Conservation (phyloP, 1,140 invertebrate genomes). For the Streblospio benedicti region DNA sequence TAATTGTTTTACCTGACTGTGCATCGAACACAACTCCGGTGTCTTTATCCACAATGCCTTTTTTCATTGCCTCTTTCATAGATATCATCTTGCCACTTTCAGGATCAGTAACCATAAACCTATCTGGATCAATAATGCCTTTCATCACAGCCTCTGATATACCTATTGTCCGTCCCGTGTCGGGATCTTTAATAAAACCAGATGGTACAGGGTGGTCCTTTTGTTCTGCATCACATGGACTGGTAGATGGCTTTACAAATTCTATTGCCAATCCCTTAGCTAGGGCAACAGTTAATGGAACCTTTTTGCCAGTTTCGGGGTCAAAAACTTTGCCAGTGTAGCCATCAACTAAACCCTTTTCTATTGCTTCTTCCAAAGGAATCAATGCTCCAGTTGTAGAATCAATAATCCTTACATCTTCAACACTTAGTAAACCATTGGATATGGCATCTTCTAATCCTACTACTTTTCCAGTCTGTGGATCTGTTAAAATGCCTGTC, state of each 20-base stretch:
- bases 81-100: constrained; percentile 45
- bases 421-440: constrained; percentile 62
- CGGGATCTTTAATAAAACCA: constrained; percentile 6
- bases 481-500: constrained; percentile 34
- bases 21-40: constrained; percentile 74
- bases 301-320: constrained; percentile 56
- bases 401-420: constrained; percentile 54
- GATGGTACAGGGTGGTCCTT: background rate
- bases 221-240: constrained; percentile 17
- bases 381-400: constrained; percentile 57
- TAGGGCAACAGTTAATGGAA: constrained; percentile 41
- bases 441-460: constrained; percentile 62
- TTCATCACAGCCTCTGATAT: constrained; percentile 34
- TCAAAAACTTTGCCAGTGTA: constrained; percentile 55
- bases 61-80: constrained; percentile 67
- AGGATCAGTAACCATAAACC: constrained; percentile 9
- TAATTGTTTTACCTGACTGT: constrained; percentile 64
- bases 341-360: constrained; percentile 52
- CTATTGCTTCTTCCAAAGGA: constrained; percentile 30
- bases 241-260: constrained; percentile 53
- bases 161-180: constrained; percentile 23
- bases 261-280: constrained; percentile 66
- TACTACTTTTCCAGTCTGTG: constrained; percentile 9
- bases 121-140: constrained; percentile 38
- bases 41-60: constrained; percentile 58